Conservation (phyloP, 1,140 invertebrate species). For the Drosophila orena region DNA sequence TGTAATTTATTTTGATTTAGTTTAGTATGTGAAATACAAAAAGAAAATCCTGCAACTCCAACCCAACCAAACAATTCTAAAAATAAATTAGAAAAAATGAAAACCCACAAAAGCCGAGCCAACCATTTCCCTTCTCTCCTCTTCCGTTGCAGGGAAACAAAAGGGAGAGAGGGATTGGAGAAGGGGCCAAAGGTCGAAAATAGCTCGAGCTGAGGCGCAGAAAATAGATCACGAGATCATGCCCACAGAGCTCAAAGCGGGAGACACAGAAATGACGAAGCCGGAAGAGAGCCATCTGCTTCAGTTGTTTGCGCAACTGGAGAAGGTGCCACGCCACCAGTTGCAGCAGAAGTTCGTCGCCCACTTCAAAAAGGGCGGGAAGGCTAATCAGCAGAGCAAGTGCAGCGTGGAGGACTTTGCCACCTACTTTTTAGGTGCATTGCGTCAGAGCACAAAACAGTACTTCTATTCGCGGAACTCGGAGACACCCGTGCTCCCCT, state of each 20-base stretch:
- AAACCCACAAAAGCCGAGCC: slow-evolving; percentile 59
- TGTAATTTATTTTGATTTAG: slow-evolving; percentile 31
- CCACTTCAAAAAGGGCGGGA: slow-evolving; percentile 25
- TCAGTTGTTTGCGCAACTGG: slow-evolving; percentile 47
- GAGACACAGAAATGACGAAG: slow-evolving; percentile 22
- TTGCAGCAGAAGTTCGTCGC: slow-evolving; percentile 36
- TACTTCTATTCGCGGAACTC: slow-evolving; percentile 53
- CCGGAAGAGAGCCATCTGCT: slow-evolving; percentile 48
- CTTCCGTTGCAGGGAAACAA: slow-evolving; percentile 75
- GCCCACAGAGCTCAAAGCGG: slow-evolving; percentile 1
- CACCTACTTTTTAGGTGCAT: slow-evolving; percentile 68
- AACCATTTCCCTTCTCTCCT: slow-evolving; percentile 77
- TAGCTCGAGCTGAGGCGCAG: slow-evolving; percentile 33
- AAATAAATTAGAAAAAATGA: slow-evolving; percentile 48
- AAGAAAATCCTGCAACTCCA: slow-evolving; percentile 17
- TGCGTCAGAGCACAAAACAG: slow-evolving; percentile 65
- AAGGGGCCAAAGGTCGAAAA: slow-evolving; percentile 21
- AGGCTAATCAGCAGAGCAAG: background rate
- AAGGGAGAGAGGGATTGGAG: slow-evolving; percentile 28
- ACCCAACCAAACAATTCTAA: slow-evolving; percentile 19
- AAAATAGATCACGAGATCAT: slow-evolving; percentile 24
- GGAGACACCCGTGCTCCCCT: slow-evolving; percentile 52
- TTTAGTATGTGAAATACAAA: slow-evolving; percentile 34
- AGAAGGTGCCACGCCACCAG: slow-evolving; percentile 35
- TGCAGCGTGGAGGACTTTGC: slow-evolving; percentile 78